phyloP scores from a whole-genome alignment of 2,113 vertebrate genomes.

The Trogon surrucura region DNA sequence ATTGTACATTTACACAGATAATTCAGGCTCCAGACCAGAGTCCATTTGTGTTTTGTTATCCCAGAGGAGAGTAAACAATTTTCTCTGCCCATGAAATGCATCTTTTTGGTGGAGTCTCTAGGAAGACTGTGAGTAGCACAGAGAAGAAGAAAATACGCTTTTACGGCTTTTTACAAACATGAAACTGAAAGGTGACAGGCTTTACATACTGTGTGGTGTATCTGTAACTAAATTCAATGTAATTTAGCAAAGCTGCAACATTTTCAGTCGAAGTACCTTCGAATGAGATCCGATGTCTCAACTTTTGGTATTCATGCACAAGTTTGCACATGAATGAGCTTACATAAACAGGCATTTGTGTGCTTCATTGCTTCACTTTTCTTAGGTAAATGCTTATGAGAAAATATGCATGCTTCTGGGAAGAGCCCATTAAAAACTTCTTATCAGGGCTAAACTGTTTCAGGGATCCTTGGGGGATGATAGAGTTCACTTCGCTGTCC shows the following conservation, averaged over 20 bases:
- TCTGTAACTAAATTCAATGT: neutral
- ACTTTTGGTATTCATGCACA: neutral
- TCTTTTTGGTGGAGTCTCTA: neutral
- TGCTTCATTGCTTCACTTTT: constrained; percentile 36
- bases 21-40: neutral
- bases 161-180: neutral
- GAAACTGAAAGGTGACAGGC: neutral
- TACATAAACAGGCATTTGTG: constrained; percentile 5
- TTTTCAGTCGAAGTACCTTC: neutral
- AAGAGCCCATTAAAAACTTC: neutral
- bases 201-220: accelerated
- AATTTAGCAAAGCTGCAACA: neutral
- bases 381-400: constrained; percentile 29
- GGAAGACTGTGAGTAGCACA: neutral
- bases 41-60: neutral
- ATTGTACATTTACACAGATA: neutral
- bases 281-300: neutral
- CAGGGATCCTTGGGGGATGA: neutral
- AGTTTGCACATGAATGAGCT: constrained; percentile 45
- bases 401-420: neutral
- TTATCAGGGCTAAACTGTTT: neutral
- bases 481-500: neutral
- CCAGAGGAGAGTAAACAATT: neutral
- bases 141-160: neutral
- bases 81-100: neutral